phyloP scores from a whole-genome alignment of 2,888 invertebrate species.

The Camponotus fellah region DNA sequence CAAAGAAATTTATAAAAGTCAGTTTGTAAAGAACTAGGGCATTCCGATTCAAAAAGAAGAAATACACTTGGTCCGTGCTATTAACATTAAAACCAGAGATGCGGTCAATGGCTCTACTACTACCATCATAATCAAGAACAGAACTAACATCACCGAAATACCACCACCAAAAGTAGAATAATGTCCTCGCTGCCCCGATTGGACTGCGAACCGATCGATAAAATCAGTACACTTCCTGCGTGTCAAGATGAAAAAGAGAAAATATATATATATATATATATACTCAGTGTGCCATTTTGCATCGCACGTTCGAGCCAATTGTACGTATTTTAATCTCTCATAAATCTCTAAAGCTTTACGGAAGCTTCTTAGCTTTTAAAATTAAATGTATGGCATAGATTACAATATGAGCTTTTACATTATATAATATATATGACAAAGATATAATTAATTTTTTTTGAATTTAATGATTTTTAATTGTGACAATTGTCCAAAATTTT shows the following conservation, averaged over 20 bases:
- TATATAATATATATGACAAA: slow-evolving; percentile 1
- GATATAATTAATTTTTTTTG: background rate
- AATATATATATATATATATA: background rate
- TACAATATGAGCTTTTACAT: background rate
- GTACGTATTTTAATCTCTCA: background rate
- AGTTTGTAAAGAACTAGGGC: background rate
- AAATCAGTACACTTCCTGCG: slow-evolving; percentile 8
- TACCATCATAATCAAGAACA: background rate
- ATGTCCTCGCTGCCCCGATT: slow-evolving; percentile 65
- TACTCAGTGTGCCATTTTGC: background rate
- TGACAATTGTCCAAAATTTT: background rate
- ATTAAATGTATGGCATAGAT: slow-evolving; percentile 26
- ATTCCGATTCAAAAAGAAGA: slow-evolving; percentile 13
- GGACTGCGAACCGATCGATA: slow-evolving; percentile 55
- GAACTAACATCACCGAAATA: slow-evolving; percentile 55
- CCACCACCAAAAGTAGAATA: slow-evolving; percentile 63
- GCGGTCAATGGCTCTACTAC: slow-evolving; percentile 1
- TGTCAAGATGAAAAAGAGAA: slow-evolving; percentile 27
- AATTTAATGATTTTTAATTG: too few relatives aligned
- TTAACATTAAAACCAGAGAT: slow-evolving; percentile 15
- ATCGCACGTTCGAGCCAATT: background rate
- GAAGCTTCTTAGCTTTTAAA: background rate
- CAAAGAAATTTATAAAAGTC: slow-evolving; percentile 11
- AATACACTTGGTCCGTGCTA: background rate
- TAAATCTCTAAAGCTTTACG: slow-evolving; percentile 4